Evolutionary conservation across 2,888 invertebrate species (phyloP).

Genomic region (Dasypolia templi): DNA sequence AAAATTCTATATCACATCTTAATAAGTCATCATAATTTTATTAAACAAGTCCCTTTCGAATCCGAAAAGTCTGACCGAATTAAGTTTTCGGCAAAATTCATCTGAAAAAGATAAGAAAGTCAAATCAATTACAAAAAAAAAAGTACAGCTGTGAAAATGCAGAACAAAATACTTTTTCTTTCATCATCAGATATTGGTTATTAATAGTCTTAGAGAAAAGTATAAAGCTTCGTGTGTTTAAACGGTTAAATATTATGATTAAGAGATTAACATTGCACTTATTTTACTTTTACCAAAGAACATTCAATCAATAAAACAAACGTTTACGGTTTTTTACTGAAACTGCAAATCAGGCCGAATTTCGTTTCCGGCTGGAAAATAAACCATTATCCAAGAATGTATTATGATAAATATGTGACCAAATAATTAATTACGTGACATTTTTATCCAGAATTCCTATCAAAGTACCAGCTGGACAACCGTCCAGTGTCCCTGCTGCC

Average conservation of each 20-base stretch:
- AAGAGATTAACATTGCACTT: neutral
- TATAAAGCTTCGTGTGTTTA: neutral
- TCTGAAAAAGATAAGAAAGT: too few species aligned
- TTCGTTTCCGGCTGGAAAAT: neutral
- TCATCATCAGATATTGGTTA: too few species aligned
- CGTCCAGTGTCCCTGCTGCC: conserved; percentile 95
- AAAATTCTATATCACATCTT: neutral
- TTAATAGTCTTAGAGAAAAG: neutral
- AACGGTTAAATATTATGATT: neutral
- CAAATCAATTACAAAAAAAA: neutral
- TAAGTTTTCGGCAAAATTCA: neutral
- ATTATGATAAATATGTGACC: neutral
- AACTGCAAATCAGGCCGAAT: neutral
- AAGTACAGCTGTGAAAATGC: neutral
- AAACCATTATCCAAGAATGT: neutral
- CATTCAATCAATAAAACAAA: neutral
- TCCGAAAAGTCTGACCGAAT: too few species aligned
- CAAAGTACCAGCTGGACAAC: conserved; percentile 94
- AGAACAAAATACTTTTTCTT: neutral
- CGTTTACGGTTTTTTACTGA: neutral
- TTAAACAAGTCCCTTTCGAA: neutral
- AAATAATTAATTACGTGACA: neutral
- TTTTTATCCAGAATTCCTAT: conserved; percentile 92
- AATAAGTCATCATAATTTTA: neutral
- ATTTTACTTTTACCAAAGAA: neutral